A percentile compares a stretch with the other conserved stretches of the same genome.
phyloP scores from a whole-genome alignment of 2,797 vertebrate genomes.

The Morus bassanus region DNA sequence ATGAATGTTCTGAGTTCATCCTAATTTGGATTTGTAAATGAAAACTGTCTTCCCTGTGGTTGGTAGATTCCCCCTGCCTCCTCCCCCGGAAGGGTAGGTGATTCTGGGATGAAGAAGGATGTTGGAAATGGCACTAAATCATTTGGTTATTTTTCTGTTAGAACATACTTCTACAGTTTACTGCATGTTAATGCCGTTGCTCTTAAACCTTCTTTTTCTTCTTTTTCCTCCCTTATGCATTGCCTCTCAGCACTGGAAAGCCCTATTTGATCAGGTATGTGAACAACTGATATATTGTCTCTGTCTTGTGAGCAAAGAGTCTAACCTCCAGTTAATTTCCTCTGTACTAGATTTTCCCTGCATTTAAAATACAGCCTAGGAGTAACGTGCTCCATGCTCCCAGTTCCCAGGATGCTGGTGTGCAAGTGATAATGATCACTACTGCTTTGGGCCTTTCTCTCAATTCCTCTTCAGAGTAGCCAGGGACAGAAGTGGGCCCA shows the following conservation, averaged over 20 bases:
- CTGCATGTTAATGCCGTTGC: slow-evolving; percentile 12
- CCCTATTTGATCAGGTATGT: slow-evolving; percentile 96
- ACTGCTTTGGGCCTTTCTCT: neutral
- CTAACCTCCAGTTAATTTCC: neutral
- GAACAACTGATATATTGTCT: slow-evolving; percentile 55
- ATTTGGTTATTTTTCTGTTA: slow-evolving; percentile 36
- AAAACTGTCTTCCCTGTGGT: slow-evolving; percentile 38
- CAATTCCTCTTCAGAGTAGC: neutral
- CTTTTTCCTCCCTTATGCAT: slow-evolving; percentile 67
- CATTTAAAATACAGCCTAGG: neutral
- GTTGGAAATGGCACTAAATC: slow-evolving; percentile 43
- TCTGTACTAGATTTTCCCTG: slow-evolving; percentile 45
- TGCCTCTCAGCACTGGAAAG: slow-evolving; percentile 92
- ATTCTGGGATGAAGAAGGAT: slow-evolving; percentile 56
- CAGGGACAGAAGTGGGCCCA: neutral
- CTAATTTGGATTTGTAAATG: slow-evolving; percentile 45
- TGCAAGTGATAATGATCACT: neutral
- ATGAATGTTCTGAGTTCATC: slow-evolving; percentile 35
- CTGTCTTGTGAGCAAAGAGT: slow-evolving; percentile 25
- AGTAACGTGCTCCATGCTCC: neutral
- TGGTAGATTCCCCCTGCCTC: slow-evolving; percentile 58
- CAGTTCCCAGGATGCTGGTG: neutral
- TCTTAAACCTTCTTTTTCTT: slow-evolving; percentile 69
- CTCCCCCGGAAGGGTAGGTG: slow-evolving; percentile 54
- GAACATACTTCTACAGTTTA: slow-evolving; percentile 10